These are phyloP conservation scores for Papilio glaucus DNA, from an alignment of 1,140 invertebrate genomes.

Conservation along the genomic window DNA sequence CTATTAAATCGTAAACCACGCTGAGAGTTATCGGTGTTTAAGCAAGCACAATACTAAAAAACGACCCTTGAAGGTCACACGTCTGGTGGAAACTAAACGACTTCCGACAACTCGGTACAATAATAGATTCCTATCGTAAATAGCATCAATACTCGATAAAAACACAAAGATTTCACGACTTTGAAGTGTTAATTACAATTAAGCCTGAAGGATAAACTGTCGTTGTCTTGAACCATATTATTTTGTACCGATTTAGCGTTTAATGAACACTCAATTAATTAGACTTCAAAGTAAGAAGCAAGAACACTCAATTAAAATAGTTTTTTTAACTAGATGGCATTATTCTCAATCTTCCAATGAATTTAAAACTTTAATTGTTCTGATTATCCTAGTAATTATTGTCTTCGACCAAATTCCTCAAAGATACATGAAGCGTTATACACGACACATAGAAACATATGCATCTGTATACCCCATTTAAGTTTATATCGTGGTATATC, in stretches of 20 bases:
- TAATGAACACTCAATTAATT: neutral
- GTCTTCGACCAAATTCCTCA: too few relatives aligned
- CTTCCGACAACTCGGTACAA: neutral
- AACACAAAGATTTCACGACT: neutral
- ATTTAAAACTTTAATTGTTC: too few relatives aligned
- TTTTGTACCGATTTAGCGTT: neutral
- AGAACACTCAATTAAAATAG: neutral
- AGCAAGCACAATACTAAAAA: slow-evolving; percentile 12
- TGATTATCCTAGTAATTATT: too few relatives aligned
- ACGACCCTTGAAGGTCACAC: slow-evolving; percentile 2
- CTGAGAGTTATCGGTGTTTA: neutral
- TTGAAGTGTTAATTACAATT: slow-evolving; percentile 11
- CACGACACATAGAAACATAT: too few relatives aligned
- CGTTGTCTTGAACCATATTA: neutral
- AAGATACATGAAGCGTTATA: too few relatives aligned
- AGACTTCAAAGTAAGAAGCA: too few relatives aligned
- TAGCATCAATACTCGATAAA: slow-evolving; percentile 13
- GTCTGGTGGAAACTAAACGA: neutral
- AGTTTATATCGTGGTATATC: too few relatives aligned
- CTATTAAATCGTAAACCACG: neutral
- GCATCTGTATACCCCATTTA: too few relatives aligned
- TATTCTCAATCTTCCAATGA: too few relatives aligned
- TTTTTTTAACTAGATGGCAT: too few relatives aligned
- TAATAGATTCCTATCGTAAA: slow-evolving; percentile 14
- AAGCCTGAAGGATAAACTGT: neutral